phyloP scores from a whole-genome alignment of 2,888 invertebrate genomes.

The Euplagia quadripunctaria region DNA sequence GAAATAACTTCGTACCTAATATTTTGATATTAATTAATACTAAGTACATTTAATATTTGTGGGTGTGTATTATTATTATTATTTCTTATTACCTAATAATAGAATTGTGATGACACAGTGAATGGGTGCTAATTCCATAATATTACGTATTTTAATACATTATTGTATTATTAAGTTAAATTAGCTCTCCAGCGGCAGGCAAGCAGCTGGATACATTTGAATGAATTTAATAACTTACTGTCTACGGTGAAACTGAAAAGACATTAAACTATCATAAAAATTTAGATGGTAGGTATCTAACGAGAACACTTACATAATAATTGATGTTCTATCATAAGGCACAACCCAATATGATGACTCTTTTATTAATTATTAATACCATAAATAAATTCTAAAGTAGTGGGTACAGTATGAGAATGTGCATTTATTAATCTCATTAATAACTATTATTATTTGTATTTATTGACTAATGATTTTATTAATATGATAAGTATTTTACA shows the following conservation, averaged over 20 bases:
- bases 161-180: background rate
- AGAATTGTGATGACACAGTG: background rate
- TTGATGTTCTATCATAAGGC: background rate
- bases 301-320: background rate
- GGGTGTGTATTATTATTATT: background rate
- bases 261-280: background rate
- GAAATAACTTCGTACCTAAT: background rate
- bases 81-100: background rate
- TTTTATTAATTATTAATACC: background rate
- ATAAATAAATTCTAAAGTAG: background rate
- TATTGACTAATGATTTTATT: background rate
- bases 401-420: background rate
- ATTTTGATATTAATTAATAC: background rate
- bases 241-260: background rate
- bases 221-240: background rate
- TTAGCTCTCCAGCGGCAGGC: background rate
- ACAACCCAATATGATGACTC: slow-evolving; percentile 13
- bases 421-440: background rate
- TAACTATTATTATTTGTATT: background rate
- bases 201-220: background rate
- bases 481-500: too few relatives aligned
- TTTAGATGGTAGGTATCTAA: background rate
- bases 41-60: too few relatives aligned
- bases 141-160: background rate
- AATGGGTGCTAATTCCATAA: background rate